These are phyloP conservation scores for Bombyx mandarina DNA, from an alignment of 1,140 invertebrate species.

Conservation along the genomic window DNA sequence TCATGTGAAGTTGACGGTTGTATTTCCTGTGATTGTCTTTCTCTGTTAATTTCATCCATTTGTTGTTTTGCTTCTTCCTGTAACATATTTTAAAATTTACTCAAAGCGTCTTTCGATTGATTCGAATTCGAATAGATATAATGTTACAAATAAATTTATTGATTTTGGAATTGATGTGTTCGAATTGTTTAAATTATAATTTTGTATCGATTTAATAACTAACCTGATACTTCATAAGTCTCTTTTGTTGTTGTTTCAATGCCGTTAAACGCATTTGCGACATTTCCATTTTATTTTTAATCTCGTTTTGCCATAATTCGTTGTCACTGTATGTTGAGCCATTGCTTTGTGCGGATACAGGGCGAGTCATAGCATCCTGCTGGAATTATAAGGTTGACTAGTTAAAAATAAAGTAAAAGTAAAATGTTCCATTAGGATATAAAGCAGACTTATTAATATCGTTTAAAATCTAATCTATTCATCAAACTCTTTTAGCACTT, in stretches of 20 bases:
- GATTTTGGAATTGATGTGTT: too few species aligned
- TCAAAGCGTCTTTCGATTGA: background rate
- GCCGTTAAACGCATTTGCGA: constrained; percentile 58
- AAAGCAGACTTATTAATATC: too few species aligned
- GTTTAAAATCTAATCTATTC: too few species aligned
- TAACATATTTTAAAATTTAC: constrained; percentile 11
- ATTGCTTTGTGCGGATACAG: constrained; percentile 65
- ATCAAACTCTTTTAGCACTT: too few species aligned
- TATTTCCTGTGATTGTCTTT: constrained; percentile 47
- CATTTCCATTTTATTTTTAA: constrained; percentile 67
- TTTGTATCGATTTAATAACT: background rate
- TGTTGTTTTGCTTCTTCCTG: constrained; percentile 66
- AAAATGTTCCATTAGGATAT: too few species aligned
- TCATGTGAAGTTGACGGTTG: constrained; percentile 36
- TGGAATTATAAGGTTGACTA: constrained; percentile 12
- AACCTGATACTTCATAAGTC: constrained; percentile 65
- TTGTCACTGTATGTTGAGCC: constrained; percentile 67
- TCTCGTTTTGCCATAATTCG: constrained; percentile 68
- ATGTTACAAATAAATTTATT: too few species aligned
- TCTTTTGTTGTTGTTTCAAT: constrained; percentile 65
- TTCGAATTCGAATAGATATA: constrained; percentile 1
- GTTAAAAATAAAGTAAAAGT: background rate
- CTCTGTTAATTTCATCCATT: constrained; percentile 55
- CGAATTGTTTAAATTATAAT: too few species aligned
- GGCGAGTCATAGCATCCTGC: constrained; percentile 52